Conservation (phyloP, 2,113 vertebrate species). For the Sula dactylatra region DNA sequence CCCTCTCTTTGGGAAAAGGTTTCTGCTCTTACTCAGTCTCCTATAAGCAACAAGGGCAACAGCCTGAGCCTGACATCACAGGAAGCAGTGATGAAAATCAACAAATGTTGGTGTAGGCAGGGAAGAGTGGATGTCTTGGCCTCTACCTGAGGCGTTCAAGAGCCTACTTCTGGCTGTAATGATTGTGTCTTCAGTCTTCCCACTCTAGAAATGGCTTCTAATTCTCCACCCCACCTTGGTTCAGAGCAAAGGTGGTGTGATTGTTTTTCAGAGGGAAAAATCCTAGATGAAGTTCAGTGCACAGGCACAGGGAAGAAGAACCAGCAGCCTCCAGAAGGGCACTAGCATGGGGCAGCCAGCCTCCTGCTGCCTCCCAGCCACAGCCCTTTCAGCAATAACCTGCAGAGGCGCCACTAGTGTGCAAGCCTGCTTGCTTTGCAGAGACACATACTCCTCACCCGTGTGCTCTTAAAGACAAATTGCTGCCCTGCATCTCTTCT, state of each 20-base stretch:
- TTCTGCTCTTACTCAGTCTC: not conserved
- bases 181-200: not conserved
- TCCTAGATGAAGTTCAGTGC: not conserved
- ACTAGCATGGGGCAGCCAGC: not conserved
- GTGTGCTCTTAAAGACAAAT: not conserved
- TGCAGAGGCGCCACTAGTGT: rapidly evolving
- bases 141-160: not conserved
- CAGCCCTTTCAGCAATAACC: rapidly evolving
- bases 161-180: not conserved
- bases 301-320: not conserved
- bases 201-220: not conserved
- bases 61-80: not conserved
- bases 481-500: not conserved
- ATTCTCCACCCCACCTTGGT: not conserved
- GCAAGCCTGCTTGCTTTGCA: not conserved
- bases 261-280: not conserved
- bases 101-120: not conserved
- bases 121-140: not conserved
- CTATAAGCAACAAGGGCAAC: not conserved
- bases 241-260: not conserved
- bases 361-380: not conserved
- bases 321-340: not conserved
- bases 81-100: not conserved
- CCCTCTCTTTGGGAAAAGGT: not conserved
- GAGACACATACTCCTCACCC: rapidly evolving